Evolutionary conservation across 2,113 vertebrate species (phyloP).

Genomic region (Cheirogaleus medius): DNA sequence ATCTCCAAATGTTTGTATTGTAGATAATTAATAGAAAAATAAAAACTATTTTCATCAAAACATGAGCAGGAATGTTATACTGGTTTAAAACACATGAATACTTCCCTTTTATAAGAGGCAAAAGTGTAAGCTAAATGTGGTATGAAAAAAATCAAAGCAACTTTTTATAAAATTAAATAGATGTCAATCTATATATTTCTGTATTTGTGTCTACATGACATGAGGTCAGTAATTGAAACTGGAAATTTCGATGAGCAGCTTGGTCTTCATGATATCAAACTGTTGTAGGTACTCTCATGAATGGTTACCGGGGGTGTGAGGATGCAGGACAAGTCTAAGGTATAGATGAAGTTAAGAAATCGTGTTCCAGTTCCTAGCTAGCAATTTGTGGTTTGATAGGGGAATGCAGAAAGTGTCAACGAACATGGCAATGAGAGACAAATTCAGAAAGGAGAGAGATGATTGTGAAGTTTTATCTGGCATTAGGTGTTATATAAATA

Average conservation of each 20-base stretch:
- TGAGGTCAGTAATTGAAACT: not conserved
- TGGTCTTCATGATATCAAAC: not conserved
- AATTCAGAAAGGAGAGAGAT: not conserved
- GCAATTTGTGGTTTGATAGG: not conserved
- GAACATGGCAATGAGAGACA: not conserved
- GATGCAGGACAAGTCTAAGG: not conserved
- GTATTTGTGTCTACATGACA: not conserved
- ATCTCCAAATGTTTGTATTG: not conserved
- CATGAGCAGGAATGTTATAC: not conserved
- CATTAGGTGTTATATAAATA: not conserved
- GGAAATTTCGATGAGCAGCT: not conserved
- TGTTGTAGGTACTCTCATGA: not conserved
- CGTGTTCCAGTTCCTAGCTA: not conserved
- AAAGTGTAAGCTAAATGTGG: not conserved
- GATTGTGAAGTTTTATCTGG: not conserved
- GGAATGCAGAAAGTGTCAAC: not conserved
- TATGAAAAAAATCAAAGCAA: not conserved
- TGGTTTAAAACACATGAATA: conserved; percentile 29
- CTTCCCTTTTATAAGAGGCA: not conserved
- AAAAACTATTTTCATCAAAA: conserved; percentile 1
- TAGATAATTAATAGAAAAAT: conserved; percentile 2
- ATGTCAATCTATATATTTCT: not conserved
- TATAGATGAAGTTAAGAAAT: not conserved
- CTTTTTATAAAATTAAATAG: not conserved
- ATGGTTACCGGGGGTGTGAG: not conserved